phyloP scores from a whole-genome alignment of 2,797 vertebrate genomes.

The Crenuchus spilurus region DNA sequence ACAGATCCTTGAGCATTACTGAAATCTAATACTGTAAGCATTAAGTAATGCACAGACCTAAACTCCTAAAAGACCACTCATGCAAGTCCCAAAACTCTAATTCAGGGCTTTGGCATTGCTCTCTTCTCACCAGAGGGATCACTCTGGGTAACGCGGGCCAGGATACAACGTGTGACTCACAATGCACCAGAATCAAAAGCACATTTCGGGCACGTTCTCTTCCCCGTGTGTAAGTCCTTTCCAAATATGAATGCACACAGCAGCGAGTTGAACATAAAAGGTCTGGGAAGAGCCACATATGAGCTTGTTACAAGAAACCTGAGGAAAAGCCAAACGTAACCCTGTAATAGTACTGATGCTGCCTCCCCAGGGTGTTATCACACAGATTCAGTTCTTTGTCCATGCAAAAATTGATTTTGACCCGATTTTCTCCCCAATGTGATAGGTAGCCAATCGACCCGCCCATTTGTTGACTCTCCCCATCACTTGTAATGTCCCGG shows the following conservation, averaged over 20 bases:
- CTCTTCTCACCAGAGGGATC: not conserved
- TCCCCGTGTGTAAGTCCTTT: conserved; percentile 35
- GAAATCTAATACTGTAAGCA: not conserved
- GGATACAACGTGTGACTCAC: conserved; percentile 6
- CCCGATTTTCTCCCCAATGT: too few relatives aligned
- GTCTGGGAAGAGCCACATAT: not conserved
- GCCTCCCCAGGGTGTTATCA: not conserved
- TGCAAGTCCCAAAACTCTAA: not conserved
- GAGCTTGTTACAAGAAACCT: not conserved
- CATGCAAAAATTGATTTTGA: too few relatives aligned
- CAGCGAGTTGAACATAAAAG: not conserved
- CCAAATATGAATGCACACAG: conserved; percentile 13
- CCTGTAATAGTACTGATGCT: not conserved
- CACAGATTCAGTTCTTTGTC: not conserved
- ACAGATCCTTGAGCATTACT: not conserved
- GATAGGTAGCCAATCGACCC: too few relatives aligned
- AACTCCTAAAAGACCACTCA: not conserved
- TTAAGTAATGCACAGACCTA: not conserved
- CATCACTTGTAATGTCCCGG: too few relatives aligned
- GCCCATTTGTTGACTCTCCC: too few relatives aligned
- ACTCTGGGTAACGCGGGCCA: not conserved
- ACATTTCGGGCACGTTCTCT: conserved; percentile 29
- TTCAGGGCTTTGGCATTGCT: not conserved
- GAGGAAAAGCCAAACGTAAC: not conserved
- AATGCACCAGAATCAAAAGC: conserved; percentile 34